These are phyloP conservation scores for Halesus radiatus DNA, from an alignment of 1,140 invertebrate genomes.

Conservation along the genomic window DNA sequence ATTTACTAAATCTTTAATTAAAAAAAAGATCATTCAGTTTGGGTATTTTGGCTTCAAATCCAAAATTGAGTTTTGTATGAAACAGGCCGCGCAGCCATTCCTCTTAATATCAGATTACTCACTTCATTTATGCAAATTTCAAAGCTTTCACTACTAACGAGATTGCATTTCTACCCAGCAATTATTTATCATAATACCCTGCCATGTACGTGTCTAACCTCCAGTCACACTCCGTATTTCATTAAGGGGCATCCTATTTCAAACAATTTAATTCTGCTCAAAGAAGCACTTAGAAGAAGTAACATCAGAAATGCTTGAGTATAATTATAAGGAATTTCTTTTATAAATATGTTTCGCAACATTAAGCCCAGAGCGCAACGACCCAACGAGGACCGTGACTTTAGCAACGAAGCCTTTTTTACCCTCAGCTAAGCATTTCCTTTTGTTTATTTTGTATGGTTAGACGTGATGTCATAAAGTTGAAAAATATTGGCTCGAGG, in stretches of 20 bases:
- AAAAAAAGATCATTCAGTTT: no score
- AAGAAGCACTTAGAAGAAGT: conserved; percentile 22
- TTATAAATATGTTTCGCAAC: conserved; percentile 17
- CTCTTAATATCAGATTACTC: no score
- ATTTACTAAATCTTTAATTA: no score
- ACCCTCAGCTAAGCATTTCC: background rate
- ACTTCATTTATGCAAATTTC: no score
- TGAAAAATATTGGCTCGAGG: background rate
- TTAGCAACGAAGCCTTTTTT: background rate
- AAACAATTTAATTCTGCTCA: conserved; percentile 24
- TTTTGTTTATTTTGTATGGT: background rate
- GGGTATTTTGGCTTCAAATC: no score
- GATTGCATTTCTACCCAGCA: no score
- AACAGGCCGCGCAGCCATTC: no score
- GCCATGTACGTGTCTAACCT: no score
- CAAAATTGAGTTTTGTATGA: no score
- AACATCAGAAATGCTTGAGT: conserved; percentile 32
- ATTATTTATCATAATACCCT: no score
- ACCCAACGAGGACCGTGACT: conserved; percentile 17
- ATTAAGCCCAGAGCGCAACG: conserved; percentile 32
- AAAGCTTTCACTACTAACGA: no score
- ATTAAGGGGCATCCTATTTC: background rate
- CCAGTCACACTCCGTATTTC: no score
- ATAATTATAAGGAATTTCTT: conserved; percentile 38
- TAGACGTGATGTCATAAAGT: background rate